Evolutionary conservation across 2,888 invertebrate species (phyloP), one percentile per base, ranked within the genome.

Genomic region (Pachliopta kotzebuea): DNA sequence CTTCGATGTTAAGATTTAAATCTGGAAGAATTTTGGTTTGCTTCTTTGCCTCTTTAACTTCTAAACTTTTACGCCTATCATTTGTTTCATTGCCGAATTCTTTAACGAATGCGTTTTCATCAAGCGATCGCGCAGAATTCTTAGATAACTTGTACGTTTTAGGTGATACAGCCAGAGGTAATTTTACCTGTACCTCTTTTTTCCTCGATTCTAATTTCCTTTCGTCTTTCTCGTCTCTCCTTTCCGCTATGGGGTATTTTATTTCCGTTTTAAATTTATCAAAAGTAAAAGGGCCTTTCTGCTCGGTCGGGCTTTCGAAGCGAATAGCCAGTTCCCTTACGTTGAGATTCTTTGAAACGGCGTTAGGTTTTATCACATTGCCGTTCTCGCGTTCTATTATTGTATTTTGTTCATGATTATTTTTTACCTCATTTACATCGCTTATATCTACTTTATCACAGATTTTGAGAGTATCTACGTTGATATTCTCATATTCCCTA

Each of bases 51-150:
- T 94, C 87, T 61, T 93, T 93, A 0, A 93, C 94, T 88, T 95
- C 95, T 31, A 93, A 74, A 42, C 93, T 93, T 80, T 94, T 95
- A 66, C 95, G 81, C 18, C 95, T 76, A n/a, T 88, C 83, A 29
- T 72, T 72, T 65, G 76, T 74, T 4, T 86, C 88, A n/a, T 76
- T 75, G 0, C 94, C 94, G 70, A 94, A 95, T 76, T 95, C 95
- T 68, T 94, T 93, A 1, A 94, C 88, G 72, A 96, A 96, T 17
- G 95, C 95, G 70, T 94, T 95, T 73, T 95, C 96, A 79, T 96
- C 96, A 62, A 96, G 80, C 0, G 95, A 95, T 29, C 95, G 86
- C 0, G 95, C 94, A 53, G 94, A 93, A 69, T 93, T 93, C 75
- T 94, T 94, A 0, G 94, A 86, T 60, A 94, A 76, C 69, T 88